phyloP scores from a whole-genome alignment of 2,797 vertebrate species.

The Melanogrammus aeglefinus region DNA sequence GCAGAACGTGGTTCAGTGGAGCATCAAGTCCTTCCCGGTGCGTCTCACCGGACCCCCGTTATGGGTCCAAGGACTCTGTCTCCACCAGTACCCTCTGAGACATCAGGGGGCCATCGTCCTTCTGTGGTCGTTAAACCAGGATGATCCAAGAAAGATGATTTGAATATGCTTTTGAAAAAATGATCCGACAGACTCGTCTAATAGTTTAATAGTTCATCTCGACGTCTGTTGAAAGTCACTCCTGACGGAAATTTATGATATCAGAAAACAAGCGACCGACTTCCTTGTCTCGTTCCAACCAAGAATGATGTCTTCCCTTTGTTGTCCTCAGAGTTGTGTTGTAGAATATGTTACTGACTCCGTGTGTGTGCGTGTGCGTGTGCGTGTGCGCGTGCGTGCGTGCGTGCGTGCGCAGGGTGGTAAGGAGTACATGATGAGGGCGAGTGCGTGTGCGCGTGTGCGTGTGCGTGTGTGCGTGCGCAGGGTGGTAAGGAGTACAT shows the following conservation, averaged over 20 bases:
- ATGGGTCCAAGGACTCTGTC: neutral
- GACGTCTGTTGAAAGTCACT: neutral
- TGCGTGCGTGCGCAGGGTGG: conserved; percentile 5
- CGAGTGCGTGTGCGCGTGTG: neutral
- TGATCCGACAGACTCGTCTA: neutral
- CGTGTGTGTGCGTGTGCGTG: no score
- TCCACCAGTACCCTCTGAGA: neutral
- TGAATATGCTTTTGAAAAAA: neutral
- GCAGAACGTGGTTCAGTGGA: conserved; percentile 78
- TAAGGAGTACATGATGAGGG: no score
- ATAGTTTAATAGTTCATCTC: neutral
- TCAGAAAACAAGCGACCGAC: no score
- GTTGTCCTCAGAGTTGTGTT: no score
- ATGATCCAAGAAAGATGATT: neutral
- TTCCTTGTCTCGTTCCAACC: no score
- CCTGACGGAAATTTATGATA: neutral
- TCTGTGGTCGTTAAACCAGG: neutral
- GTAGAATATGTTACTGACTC: no score
- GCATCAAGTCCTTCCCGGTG: conserved; percentile 82
- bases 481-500: conserved; percentile 81
- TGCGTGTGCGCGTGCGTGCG: neutral
- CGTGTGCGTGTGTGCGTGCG: conserved; percentile 26
- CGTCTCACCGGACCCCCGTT: conserved; percentile 41
- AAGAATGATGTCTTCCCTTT: no score
- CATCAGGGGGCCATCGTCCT: neutral